Base-by-base conservation (phyloP, 2,888 invertebrate species). In the Ochropleura leucogaster region DNA sequence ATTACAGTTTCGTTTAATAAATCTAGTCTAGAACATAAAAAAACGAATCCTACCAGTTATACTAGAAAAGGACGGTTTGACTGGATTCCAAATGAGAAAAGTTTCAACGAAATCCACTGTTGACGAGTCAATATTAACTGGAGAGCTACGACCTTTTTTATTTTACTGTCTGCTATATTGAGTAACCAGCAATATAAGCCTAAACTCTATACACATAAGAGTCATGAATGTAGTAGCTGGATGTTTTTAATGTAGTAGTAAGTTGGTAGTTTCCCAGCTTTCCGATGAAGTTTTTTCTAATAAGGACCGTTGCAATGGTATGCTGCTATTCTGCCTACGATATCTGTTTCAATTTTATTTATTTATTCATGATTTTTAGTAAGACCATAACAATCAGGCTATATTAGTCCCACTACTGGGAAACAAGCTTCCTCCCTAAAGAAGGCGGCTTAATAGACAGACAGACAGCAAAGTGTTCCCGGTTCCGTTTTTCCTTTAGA, bases 101-200 rank as follows among this genome's bases (percentile, higher is more conserved):
- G 96, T 96, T 96, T 91, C 86, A 90, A 93, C 94, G 93, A 94
- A 95, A 94, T 92, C 90, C 91, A 90, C 88, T 93, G 94, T 93
- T 94, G 94, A 93, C 94, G 95, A 95, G 96, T 95, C 96, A 95
- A 96, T 95, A 95, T 95, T 94, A 94, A 94, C 94, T 94, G 94
- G 94, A 93, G 93, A 92, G 90, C 87, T 83, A 83, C 93, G 30
- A 30, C 84, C 90, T 85, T 72, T 90, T 92, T 88, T 82, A 74
- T 83, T 64, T 86, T 73, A 76, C 76, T 44, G 46, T 78, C 72
- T 46, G 67, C 40, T 80, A 70, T 69, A 65, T 69, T 70, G 20
- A 30, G 9, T 30, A 16, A 2, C 20, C 42, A 18, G 51, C 3
- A 79, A 72, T 71, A 46, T 74, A 49, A n/a, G 30, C 77, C 78